phyloP scores from a whole-genome alignment of 1,140 invertebrate genomes.

The Lysiphlebus fabarum region DNA sequence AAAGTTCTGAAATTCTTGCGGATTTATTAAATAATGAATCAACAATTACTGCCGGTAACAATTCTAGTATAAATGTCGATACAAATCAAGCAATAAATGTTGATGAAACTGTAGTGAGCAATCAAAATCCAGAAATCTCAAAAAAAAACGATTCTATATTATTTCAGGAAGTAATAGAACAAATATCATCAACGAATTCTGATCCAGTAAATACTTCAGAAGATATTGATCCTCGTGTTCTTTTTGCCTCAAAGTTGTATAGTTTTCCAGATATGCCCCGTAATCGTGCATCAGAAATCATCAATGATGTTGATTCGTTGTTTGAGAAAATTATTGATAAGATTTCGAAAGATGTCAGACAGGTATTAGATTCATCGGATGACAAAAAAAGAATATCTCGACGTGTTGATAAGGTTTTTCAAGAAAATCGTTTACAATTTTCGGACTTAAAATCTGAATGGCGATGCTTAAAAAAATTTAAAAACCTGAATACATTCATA shows the following conservation, averaged over 20 bases:
- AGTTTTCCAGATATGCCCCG: slow-evolving; percentile 16
- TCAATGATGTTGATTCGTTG: slow-evolving; percentile 10
- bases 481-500: slow-evolving; percentile 4
- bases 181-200: background rate
- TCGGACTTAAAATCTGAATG: background rate
- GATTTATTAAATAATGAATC: too few species aligned
- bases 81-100: background rate
- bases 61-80: too few species aligned
- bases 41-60: too few species aligned
- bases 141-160: background rate
- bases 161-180: background rate
- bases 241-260: slow-evolving; percentile 22
- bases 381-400: slow-evolving; percentile 1
- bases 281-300: slow-evolving; percentile 15
- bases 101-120: background rate
- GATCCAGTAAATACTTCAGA: background rate
- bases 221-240: background rate
- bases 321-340: slow-evolving; percentile 3
- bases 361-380: background rate
- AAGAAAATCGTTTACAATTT: background rate
- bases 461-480: slow-evolving; percentile 14
- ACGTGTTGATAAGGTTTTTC: background rate
- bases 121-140: background rate
- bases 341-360: background rate
- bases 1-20: background rate